These are phyloP conservation scores for Cecidostiba fungosa DNA, from an alignment of 2,888 invertebrate species.

Conservation along the genomic window DNA sequence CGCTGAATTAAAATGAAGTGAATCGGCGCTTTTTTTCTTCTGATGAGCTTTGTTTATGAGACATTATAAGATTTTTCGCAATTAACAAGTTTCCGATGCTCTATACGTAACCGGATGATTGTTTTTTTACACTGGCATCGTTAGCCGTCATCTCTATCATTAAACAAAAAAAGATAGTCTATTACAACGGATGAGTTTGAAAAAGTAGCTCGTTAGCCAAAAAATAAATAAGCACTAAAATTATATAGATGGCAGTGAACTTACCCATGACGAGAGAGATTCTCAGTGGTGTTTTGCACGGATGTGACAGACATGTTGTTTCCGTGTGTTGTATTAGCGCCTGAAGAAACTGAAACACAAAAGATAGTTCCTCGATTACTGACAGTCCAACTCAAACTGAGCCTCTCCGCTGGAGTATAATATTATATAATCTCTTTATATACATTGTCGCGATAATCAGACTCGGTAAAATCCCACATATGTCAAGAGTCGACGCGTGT, in stretches of 20 bases:
- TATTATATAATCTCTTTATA: background rate
- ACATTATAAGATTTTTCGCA: no score
- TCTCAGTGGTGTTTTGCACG: slow-evolving; percentile 74
- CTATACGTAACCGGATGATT: no score
- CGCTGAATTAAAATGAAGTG: background rate
- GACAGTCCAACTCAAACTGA: background rate
- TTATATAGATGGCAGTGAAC: slow-evolving; percentile 62
- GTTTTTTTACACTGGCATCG: no score
- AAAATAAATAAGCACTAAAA: background rate
- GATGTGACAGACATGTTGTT: slow-evolving; percentile 76
- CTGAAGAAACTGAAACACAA: slow-evolving; percentile 55
- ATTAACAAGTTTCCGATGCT: no score
- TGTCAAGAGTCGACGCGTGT: background rate
- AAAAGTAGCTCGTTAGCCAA: background rate
- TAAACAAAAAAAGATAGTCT: slow-evolving; percentile 17
- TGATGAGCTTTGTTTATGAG: background rate
- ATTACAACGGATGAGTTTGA: slow-evolving; percentile 1
- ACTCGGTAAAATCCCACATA: background rate
- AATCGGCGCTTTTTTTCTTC: no score
- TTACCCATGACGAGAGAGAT: slow-evolving; percentile 77
- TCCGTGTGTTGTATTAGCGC: slow-evolving; percentile 17
- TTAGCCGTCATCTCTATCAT: background rate
- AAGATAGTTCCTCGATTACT: slow-evolving; percentile 39
- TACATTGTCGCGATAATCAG: slow-evolving; percentile 30
- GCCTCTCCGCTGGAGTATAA: background rate